Evolutionary conservation across 2,797 vertebrate species (phyloP), one percentile per base, ranked within the genome.

Genomic region (Decapterus maruadsi): DNA sequence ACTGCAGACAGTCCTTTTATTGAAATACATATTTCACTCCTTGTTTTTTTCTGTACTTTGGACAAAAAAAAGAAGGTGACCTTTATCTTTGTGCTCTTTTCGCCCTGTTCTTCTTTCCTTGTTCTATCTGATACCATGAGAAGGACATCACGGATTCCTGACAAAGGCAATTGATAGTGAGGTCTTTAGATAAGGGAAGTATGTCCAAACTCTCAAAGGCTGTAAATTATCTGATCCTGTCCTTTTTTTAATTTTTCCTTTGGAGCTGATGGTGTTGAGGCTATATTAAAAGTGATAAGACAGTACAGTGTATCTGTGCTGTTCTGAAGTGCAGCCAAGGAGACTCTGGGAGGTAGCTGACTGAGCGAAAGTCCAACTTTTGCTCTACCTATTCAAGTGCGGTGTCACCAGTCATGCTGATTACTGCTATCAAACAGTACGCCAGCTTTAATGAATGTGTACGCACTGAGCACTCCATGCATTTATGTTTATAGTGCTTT

Each of bases 131-230:
- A 88, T 64, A 29, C 57, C 43, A n/a, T 3, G 50, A 75, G 78
- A 81, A 82, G 86, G 83, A 81, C 82, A 66, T 67, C 17, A 13
- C 80, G 76, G 87, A 84, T 84, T 81, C 31, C 86, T 56, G 79
- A 89, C 87, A 88, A 88, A 79, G 75, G 85, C 61, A 60, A 83
- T 36, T 66, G 84, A 90, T 85, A 84, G 75, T 78, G 54, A 48
- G 40, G 72, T 66, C 74, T 77, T 61, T 22, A 50, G 59, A 56
- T 75, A 59, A 80, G 43, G 81, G 68, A 75, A 34, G 42, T 59
- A 80, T 40, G 73, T 80, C 77, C 56, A 29, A 65, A 77, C 66
- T 60, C 66, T 67, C 60, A 80, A 80, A 84, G 79, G 71, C 62
- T 77, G 74, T 68, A 65, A 69, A 82, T 84, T 19, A 85, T 83